Evolutionary conservation across 2,888 invertebrate species (phyloP), one percentile per base, ranked within the genome.

Genomic region (Melikaiella ostensackeni): DNA sequence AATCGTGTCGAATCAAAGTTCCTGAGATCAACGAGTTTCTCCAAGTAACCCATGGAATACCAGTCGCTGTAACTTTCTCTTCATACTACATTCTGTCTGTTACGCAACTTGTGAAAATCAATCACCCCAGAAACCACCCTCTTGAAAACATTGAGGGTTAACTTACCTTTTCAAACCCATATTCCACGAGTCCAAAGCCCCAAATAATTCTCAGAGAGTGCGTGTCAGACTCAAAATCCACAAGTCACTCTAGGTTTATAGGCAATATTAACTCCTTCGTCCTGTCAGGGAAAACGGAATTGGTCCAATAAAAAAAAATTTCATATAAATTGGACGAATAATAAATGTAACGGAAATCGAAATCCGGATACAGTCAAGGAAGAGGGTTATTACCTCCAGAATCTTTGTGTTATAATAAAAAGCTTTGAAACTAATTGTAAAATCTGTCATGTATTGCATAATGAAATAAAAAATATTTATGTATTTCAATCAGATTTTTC

Each of bases 21-120:
- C 80, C 83, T 78, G 79, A 79, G 82, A 84, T 82, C 83, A 81
- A 85, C 83, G 82, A 82, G 84, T 88, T 88, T 84, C 83, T 83
- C 50, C 78, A 80, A 80, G 80, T 83, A 85, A 84, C 80, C 84
- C 82, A 74, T 79, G 80, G 83, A 86, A 86, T 87, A 84, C 85
- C 84, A 80, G 83, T 84, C 84, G 82, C 81, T 80, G 82, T 75
- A 77, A 76, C 77, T 79, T 79, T 75, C 80, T 78, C 78, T 79
- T 80, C 78, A 79, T 75, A 77, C 76, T 74, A 78, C 16, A 57
- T 11, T 8, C 6, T 57, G 57, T 1, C 24, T 57, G 21, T 27
- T 57, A 57, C 57, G 24, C 16, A 57, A 57, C 57, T 24, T 2
- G 16, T 0, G 57, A 57, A 6, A 57, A 57, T 57, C 57, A 57